Conservation (phyloP, 1,140 invertebrate genomes). For the Bilobella aurantiaca region DNA sequence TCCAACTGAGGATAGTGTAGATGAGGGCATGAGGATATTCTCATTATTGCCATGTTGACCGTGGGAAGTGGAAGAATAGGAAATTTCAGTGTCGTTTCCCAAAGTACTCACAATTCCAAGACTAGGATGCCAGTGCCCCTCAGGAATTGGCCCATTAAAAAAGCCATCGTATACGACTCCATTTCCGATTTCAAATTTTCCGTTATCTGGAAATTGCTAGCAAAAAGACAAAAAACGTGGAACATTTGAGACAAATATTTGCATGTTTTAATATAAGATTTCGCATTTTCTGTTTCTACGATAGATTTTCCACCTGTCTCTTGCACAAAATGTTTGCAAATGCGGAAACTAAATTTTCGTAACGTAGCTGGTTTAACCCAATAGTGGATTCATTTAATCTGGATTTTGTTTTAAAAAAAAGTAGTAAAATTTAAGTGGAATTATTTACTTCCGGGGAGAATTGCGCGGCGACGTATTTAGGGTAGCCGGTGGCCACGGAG, state of each 20-base stretch:
- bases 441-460: slow-evolving; percentile 46
- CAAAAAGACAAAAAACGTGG: too few species aligned
- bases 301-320: too few species aligned
- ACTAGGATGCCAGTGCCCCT: slow-evolving; percentile 55
- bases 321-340: too few species aligned
- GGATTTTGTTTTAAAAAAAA: neutral
- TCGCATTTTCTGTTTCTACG: too few species aligned
- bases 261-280: too few species aligned
- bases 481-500: slow-evolving; percentile 49
- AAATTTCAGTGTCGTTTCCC: slow-evolving; percentile 51
- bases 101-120: slow-evolving; percentile 59
- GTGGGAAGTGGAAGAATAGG: slow-evolving; percentile 53
- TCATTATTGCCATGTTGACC: slow-evolving; percentile 30
- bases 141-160: slow-evolving; percentile 63
- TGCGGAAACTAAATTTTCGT: neutral
- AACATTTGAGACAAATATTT: too few species aligned
- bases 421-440: neutral
- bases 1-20: too few species aligned
- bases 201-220: neutral
- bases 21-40: too few species aligned
- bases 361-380: neutral
- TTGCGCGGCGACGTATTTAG: slow-evolving; percentile 71
- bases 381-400: neutral
- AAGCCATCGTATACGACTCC: slow-evolving; percentile 59
- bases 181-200: slow-evolving; percentile 64